A percentile compares a stretch with the other conserved stretches of the same genome.
Evolutionary conservation across 2,888 invertebrate species (phyloP).

Genomic region (Andrena dorsata): DNA sequence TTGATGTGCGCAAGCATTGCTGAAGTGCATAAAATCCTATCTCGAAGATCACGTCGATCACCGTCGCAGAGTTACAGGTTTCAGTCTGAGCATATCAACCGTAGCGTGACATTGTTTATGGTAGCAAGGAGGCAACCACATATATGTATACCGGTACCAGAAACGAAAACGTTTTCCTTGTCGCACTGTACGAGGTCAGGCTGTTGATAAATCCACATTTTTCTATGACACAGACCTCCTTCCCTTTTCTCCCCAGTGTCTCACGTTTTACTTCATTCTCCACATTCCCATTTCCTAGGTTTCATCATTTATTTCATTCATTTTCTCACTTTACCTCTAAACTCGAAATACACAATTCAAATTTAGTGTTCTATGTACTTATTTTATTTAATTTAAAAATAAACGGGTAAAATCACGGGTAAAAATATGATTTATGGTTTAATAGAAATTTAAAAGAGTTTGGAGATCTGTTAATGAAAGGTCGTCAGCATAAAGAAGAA

Average conservation of each 20-base stretch:
- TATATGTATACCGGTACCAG: not conserved
- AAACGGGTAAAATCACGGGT: too few relatives aligned
- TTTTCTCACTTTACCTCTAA: not conserved
- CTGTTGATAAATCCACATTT: conserved; percentile 37
- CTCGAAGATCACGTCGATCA: not conserved
- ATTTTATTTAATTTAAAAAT: too few relatives aligned
- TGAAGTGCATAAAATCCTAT: not conserved
- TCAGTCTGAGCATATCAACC: not conserved
- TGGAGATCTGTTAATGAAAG: too few relatives aligned
- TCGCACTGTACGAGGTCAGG: conserved; percentile 5
- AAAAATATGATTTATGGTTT: too few relatives aligned
- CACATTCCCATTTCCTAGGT: not conserved
- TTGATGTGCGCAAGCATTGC: not conserved
- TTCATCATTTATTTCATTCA: not conserved
- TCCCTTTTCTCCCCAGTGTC: too few relatives aligned
- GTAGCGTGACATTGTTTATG: not conserved
- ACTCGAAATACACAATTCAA: too few relatives aligned
- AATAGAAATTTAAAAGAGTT: too few relatives aligned
- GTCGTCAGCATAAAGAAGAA: too few relatives aligned
- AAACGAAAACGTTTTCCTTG: conserved; percentile 41
- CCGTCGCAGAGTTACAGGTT: not conserved
- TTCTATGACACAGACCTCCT: conserved; percentile 15
- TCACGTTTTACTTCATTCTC: not conserved
- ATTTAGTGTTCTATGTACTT: too few relatives aligned
- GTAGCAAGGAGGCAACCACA: not conserved